Conservation (phyloP, 2,888 invertebrate genomes). For the Dicyrtoma fusca region DNA sequence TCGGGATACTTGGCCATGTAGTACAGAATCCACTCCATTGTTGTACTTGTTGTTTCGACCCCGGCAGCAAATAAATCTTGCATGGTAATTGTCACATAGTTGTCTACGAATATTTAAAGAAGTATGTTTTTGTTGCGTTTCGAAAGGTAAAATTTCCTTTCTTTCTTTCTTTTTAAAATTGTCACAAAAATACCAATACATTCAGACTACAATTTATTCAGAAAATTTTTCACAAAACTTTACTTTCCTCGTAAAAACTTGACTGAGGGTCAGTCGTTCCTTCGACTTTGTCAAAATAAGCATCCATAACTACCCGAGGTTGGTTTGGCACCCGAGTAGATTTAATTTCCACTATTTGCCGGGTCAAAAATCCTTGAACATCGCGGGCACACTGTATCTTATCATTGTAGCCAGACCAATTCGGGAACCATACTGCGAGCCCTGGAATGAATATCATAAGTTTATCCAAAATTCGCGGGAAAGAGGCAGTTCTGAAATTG, state of each 20-base stretch:
- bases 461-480: no score
- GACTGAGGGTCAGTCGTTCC: constrained; percentile 39
- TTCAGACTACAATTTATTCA: not conserved
- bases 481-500: no score
- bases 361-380: constrained; percentile 19
- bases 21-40: constrained; percentile 44
- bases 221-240: constrained; percentile 9
- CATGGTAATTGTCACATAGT: constrained; percentile 28
- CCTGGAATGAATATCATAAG: no score
- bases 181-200: not conserved
- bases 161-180: no score
- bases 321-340: constrained; percentile 58
- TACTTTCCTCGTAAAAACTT: constrained; percentile 40
- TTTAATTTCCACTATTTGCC: constrained; percentile 42
- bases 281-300: constrained; percentile 47
- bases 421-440: not conserved
- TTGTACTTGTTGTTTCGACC: constrained; percentile 42
- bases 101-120: constrained; percentile 21
- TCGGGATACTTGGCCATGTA: constrained; percentile 44
- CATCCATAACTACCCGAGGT: constrained; percentile 52
- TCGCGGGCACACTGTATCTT: constrained; percentile 26
- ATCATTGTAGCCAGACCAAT: constrained; percentile 25
- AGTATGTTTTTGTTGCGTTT: no score
- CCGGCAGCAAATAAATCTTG: constrained; percentile 43
- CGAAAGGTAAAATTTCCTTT: no score